phyloP scores from a whole-genome alignment of 2,113 vertebrate genomes.

The Hippocampus comes region DNA sequence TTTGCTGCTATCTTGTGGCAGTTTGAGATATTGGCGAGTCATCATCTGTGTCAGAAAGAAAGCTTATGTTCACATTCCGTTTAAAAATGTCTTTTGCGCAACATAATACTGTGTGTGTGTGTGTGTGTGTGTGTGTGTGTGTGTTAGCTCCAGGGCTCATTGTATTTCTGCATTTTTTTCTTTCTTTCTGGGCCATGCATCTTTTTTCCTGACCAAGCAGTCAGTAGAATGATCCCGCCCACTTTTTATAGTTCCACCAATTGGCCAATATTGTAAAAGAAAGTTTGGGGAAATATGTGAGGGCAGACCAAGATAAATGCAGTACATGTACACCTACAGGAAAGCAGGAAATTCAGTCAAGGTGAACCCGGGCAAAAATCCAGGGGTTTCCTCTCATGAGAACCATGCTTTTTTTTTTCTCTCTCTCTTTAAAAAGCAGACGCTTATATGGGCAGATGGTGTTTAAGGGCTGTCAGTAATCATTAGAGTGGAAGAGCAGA shows the following conservation, averaged over 20 bases:
- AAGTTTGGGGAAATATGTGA: not conserved
- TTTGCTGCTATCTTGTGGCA: too few species aligned
- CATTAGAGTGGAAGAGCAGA: slow-evolving; percentile 38
- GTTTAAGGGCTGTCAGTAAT: slow-evolving; percentile 40
- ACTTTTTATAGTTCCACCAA: slow-evolving; percentile 18
- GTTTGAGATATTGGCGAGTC: too few species aligned
- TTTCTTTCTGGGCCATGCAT: too few species aligned
- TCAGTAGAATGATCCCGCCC: not conserved
- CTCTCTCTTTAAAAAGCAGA: not conserved
- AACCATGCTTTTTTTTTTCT: slow-evolving; percentile 19
- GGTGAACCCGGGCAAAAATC: slow-evolving; percentile 9
- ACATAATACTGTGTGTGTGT: too few species aligned
- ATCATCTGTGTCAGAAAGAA: too few species aligned
- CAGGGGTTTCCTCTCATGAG: slow-evolving; percentile 29
- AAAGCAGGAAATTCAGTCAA: slow-evolving; percentile 7
- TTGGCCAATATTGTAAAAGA: slow-evolving; percentile 15
- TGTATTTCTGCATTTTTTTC: too few species aligned
- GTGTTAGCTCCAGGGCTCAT: too few species aligned
- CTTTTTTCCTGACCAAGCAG: not conserved
- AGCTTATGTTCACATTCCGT: too few species aligned
- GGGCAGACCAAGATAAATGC: slow-evolving; percentile 3
- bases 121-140: too few species aligned
- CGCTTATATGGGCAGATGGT: slow-evolving; percentile 24
- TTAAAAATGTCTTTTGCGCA: too few species aligned
- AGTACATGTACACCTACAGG: slow-evolving; percentile 3